Evolutionary conservation across 53 echinoderm and acorn worm genomes (phyloP), one percentile per base, ranked within the genome.

Genomic region (Henricia sp.): DNA sequence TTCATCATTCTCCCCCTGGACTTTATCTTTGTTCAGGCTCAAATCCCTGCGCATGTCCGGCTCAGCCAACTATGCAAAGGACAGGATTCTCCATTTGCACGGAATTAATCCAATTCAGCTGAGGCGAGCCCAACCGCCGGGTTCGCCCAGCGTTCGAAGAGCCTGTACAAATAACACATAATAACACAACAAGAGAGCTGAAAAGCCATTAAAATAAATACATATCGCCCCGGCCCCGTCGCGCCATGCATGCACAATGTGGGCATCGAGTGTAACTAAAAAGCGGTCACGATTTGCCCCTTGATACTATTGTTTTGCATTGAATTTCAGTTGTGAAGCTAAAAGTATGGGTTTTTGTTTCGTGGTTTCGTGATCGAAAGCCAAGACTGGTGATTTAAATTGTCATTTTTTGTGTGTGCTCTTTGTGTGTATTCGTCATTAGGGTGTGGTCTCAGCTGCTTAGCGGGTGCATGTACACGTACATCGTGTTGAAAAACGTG

Each of bases 261-360:
- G 59, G 21, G 58, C 76, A 59, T 39, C 39, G 42, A 38, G 76
- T 39, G 40, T 76, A 27, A 76, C 42, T 59, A 76, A n/a, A 59
- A 57, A 76, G 57, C 24, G 76, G 42, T 59, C 76, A 42, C 59
- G 42, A 76, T 76, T 21, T 76, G 76, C 58, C 76, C 76, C 57
- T 59, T 40, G 27, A 76, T 1, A 23, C 58, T 59, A 39, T 76
- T 76, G 76, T 76, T 76, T 76, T 57, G 57, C 40, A 57, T 51
- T 74, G 75, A 57, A 73, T 73, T 50, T 35, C 74, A 54, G 33
- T 74, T 56, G 56, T 38, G 76, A 41, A 57, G 76, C 58, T 59
- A 76, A 76, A 39, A 76, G 57, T 76, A 54, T 71, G 71, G 52
- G 50, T 32, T 24, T 70, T 26, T 42, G 46, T 50, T 48, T 29